phyloP scores from a whole-genome alignment of 1,140 invertebrate species.

The Maniola jurtina region DNA sequence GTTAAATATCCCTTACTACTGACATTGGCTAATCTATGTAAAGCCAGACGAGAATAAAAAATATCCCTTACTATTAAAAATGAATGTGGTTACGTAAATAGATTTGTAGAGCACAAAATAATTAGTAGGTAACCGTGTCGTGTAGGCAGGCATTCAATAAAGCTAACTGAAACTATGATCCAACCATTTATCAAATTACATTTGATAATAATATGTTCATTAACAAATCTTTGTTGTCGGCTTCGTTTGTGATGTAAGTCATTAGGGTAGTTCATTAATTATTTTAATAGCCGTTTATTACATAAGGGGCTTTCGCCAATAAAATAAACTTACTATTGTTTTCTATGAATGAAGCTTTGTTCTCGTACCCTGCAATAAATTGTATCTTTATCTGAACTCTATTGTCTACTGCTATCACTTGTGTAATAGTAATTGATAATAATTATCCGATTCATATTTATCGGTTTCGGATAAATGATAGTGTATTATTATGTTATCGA shows the following conservation, averaged over 20 bases:
- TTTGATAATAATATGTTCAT: slow-evolving; percentile 5
- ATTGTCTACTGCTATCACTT: slow-evolving; percentile 43
- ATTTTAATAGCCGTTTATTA: slow-evolving; percentile 67
- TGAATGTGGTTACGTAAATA: background rate
- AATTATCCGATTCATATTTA: slow-evolving; percentile 28
- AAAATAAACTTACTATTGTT: slow-evolving; percentile 71
- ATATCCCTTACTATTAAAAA: too few relatives aligned
- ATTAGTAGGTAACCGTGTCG: background rate
- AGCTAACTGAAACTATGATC: background rate
- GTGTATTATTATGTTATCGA: slow-evolving; percentile 11
- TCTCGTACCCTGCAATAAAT: slow-evolving; percentile 49
- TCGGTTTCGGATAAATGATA: slow-evolving; percentile 20
- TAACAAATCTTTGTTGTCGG: slow-evolving; percentile 12
- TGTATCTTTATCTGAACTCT: slow-evolving; percentile 50
- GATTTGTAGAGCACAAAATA: background rate
- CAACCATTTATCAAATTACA: slow-evolving; percentile 6
- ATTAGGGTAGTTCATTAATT: slow-evolving; percentile 68
- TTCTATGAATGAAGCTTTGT: slow-evolving; percentile 58
- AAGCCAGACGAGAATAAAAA: too few relatives aligned
- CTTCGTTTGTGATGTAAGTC: slow-evolving; percentile 45
- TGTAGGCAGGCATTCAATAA: background rate
- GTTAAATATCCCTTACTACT: too few relatives aligned
- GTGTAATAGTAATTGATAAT: slow-evolving; percentile 37
- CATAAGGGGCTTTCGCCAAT: slow-evolving; percentile 66
- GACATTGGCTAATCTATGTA: too few relatives aligned